phyloP scores from a whole-genome alignment of 2,113 vertebrate genomes.

The Cinclus mexicanus region DNA sequence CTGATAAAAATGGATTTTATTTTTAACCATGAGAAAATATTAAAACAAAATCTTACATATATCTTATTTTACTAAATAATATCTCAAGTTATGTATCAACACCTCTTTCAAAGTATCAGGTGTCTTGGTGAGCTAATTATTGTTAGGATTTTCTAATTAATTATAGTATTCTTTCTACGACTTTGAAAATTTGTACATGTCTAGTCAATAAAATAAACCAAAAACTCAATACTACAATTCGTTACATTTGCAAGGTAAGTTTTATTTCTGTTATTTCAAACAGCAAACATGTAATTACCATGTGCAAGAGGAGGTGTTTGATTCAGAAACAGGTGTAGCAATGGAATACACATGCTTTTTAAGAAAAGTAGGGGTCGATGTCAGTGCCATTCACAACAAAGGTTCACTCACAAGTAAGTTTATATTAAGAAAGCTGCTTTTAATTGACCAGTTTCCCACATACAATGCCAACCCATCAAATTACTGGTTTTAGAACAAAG shows the following conservation, averaged over 20 bases:
- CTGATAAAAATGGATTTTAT: neutral
- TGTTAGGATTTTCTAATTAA: neutral
- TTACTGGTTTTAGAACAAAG: neutral
- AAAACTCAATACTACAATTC: neutral
- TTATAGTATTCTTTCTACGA: neutral
- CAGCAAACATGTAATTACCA: neutral
- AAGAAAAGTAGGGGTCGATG: neutral
- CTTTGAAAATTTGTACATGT: neutral
- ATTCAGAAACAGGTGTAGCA: neutral
- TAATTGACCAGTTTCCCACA: neutral
- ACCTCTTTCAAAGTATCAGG: neutral
- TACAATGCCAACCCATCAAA: neutral
- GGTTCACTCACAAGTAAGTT: neutral
- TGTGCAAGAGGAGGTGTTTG: neutral
- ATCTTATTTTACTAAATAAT: neutral
- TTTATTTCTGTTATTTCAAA: constrained; percentile 42
- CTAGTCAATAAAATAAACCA: neutral
- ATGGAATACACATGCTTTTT: neutral
- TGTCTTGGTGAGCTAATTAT: neutral
- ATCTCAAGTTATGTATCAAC: neutral
- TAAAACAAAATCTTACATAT: neutral
- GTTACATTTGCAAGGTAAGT: neutral
- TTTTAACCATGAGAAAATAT: neutral
- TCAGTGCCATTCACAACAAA: neutral
- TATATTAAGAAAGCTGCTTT: neutral